phyloP scores from a whole-genome alignment of 2,113 vertebrate species.

The Aviceda subcristata region DNA sequence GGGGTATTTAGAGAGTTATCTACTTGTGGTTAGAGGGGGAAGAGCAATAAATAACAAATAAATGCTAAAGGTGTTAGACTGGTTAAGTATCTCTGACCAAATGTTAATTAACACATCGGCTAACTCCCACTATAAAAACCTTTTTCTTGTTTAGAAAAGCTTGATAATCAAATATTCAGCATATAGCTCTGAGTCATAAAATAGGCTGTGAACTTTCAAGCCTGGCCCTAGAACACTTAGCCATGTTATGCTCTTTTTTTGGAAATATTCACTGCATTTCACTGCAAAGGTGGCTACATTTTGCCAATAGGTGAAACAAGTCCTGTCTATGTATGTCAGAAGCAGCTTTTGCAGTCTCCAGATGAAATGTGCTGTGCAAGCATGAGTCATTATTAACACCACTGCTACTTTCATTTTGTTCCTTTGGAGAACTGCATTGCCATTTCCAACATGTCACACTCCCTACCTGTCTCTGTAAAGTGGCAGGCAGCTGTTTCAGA shows the following conservation, averaged over 20 bases:
- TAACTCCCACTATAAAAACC: not conserved
- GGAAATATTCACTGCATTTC: not conserved
- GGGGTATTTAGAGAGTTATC: not conserved
- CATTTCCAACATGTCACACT: constrained; percentile 16
- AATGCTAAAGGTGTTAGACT: not conserved
- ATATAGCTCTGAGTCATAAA: not conserved
- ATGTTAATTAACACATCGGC: not conserved
- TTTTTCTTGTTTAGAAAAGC: not conserved
- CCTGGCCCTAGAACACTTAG: not conserved
- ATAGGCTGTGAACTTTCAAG: not conserved
- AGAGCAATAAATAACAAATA: not conserved
- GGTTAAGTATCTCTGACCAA: not conserved
- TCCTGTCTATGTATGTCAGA: not conserved
- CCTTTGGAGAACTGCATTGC: constrained; percentile 12
- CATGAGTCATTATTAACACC: constrained; percentile 53
- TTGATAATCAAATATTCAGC: not conserved
- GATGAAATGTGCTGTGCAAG: constrained; percentile 45
- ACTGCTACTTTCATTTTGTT: constrained; percentile 29
- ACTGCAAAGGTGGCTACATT: not conserved
- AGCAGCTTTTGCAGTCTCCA: constrained; percentile 31
- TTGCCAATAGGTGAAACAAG: not conserved
- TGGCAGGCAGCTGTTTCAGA: constrained; percentile 34
- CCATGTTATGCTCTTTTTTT: not conserved
- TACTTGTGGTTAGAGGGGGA: not conserved
- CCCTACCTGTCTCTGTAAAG: constrained; percentile 35